Evolutionary conservation across 2,888 invertebrate genomes (phyloP).

Genomic region (Meiosimyza decipiens): DNA sequence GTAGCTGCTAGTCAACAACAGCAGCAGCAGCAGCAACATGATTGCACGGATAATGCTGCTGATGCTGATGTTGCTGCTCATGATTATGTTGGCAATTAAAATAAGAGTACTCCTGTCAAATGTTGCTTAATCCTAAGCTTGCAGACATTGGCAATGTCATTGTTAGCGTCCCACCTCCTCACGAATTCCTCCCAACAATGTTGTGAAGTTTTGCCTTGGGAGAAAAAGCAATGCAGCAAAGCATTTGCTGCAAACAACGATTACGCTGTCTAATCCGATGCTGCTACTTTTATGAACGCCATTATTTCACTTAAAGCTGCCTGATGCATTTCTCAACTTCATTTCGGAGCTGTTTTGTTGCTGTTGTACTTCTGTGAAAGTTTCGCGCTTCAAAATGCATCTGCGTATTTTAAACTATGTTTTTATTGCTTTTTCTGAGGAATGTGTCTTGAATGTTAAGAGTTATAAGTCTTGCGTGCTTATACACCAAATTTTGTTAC

Average conservation of each 20-base stretch:
- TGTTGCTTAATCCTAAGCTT: slow-evolving; percentile 29
- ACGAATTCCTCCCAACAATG: too few relatives aligned
- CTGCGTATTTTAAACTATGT: too few relatives aligned
- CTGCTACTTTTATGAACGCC: slow-evolving; percentile 24
- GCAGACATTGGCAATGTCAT: slow-evolving; percentile 16
- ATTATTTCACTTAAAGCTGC: slow-evolving; percentile 21
- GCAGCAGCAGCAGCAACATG: neutral
- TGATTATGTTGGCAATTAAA: slow-evolving; percentile 36
- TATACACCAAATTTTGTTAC: too few relatives aligned
- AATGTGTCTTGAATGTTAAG: too few relatives aligned
- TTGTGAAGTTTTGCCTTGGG: too few relatives aligned
- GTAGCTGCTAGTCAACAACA: neutral
- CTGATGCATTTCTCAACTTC: too few relatives aligned
- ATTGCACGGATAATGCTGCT: neutral
- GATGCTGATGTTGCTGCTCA: slow-evolving; percentile 7
- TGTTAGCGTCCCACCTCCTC: too few relatives aligned
- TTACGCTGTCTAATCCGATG: slow-evolving; percentile 20
- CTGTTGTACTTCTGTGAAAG: too few relatives aligned
- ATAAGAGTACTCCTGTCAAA: slow-evolving; percentile 29
- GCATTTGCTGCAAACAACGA: neutral
- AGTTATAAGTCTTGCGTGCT: too few relatives aligned
- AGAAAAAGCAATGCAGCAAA: neutral
- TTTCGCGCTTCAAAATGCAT: too few relatives aligned
- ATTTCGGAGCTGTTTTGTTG: too few relatives aligned
- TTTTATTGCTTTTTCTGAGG: too few relatives aligned